Base-by-base conservation (phyloP, 1,140 invertebrate genomes). In the Psilanteris sp. region DNA sequence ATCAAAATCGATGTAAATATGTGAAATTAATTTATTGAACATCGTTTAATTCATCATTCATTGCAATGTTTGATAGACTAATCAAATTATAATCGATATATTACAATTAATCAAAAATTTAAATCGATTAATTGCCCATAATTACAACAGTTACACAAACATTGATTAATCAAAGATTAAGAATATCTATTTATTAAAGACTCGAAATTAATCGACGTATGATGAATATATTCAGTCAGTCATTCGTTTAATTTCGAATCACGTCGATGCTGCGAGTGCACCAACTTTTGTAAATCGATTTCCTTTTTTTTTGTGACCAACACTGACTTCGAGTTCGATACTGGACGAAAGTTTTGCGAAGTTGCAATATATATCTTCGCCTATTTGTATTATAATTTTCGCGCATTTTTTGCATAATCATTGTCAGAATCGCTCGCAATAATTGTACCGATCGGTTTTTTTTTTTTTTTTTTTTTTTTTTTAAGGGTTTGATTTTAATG, bases 221-320 rank as follows among this genome's bases (percentile, higher is more conserved):
- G n/a, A n/a, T n/a, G n/a, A n/a, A n/a, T n/a, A n/a, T n/a, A n/a
- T n/a, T n/a, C 20, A 20, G 11, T 24, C 8, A 8, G 22, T 37
- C 18, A 3, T 10, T 36, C 43, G 31, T 36, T 61, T 37, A 24
- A 46, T 39, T 15, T 10, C 1, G 6, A 4, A 31, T 15, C 14
- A 64, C 62, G 57, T 79, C 61, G 72, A 80, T 52, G 76, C 73
- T 78, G 72, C 68, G 67, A 70, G 43, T 82, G 80, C 79, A 83
- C 76, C 77, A 77, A 79, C 50, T 57, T 57, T 68, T 55, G 15
- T 36, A 55, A 67, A 20, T 18, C 77, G 73, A 73, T 77, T 75
- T 68, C 20, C 48, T 67, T 39, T 9, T 43, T 26, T 14, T 34
- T 55, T 29, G 36, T 10, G 9, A 27, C 61, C 44, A 11, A 9